Conservation (phyloP, 2,113 vertebrate species). For the Pelodiscus sinensis region DNA sequence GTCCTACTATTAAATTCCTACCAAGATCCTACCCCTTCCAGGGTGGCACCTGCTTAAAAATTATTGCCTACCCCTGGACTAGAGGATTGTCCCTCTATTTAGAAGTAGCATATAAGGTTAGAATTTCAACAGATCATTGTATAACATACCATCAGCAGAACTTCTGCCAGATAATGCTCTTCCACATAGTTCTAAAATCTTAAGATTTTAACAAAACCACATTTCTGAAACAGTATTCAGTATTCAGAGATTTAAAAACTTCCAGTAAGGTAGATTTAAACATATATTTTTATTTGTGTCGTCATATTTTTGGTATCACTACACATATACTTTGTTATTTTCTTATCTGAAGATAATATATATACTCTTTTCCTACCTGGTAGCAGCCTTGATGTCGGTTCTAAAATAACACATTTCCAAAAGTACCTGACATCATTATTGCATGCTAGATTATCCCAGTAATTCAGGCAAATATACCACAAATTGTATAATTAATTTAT, state of each 20-base stretch:
- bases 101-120: rapidly evolving
- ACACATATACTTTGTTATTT: rapidly evolving
- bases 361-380: background rate
- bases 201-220: rapidly evolving
- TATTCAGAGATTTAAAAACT: background rate
- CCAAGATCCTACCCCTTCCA: too few species aligned
- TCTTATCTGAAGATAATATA: background rate
- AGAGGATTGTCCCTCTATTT: background rate
- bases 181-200: background rate
- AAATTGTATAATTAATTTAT: background rate
- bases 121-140: background rate
- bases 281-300: background rate
- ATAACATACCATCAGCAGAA: background rate
- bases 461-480: background rate
- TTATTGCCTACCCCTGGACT: background rate
- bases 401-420: background rate
- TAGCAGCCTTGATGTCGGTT: background rate
- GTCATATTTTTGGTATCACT: background rate
- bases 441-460: background rate
- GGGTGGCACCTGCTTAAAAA: too few species aligned
- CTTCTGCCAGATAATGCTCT: background rate
- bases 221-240: background rate
- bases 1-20: too few species aligned
- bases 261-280: background rate
- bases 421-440: background rate